phyloP scores from a whole-genome alignment of 2,113 vertebrate species.

The Dryoscopus gambensis region DNA sequence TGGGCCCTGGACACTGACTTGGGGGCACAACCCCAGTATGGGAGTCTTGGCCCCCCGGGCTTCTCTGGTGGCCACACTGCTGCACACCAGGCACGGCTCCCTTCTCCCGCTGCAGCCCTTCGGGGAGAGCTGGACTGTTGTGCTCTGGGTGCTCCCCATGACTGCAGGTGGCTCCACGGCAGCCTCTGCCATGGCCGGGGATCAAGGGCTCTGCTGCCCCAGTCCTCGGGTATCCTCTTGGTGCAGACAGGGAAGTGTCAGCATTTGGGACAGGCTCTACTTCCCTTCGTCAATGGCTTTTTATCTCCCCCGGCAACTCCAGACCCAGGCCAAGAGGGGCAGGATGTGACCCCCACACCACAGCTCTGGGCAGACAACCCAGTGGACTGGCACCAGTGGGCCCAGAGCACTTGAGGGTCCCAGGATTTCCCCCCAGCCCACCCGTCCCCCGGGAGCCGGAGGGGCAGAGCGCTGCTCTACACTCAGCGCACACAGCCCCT shows the following conservation, averaged over 20 bases:
- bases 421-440: neutral
- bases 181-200: accelerated
- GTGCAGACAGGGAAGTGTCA: neutral
- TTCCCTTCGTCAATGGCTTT: accelerated
- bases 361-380: neutral
- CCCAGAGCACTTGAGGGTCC: accelerated
- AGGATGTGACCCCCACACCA: neutral
- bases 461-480: neutral
- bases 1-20: accelerated
- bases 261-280: neutral
- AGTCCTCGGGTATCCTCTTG: accelerated
- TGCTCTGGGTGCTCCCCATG: accelerated
- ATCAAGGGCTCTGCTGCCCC: accelerated
- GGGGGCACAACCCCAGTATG: accelerated
- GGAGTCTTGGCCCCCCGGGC: neutral
- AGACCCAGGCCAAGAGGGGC: no score
- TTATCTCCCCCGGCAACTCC: accelerated
- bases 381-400: accelerated
- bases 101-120: accelerated
- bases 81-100: neutral
- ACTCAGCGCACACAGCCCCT: neutral
- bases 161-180: accelerated
- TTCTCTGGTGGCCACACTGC: accelerated
- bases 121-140: neutral
- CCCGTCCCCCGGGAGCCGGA: accelerated